phyloP scores from a whole-genome alignment of 2,113 vertebrate species.

The Eublepharis macularius region DNA sequence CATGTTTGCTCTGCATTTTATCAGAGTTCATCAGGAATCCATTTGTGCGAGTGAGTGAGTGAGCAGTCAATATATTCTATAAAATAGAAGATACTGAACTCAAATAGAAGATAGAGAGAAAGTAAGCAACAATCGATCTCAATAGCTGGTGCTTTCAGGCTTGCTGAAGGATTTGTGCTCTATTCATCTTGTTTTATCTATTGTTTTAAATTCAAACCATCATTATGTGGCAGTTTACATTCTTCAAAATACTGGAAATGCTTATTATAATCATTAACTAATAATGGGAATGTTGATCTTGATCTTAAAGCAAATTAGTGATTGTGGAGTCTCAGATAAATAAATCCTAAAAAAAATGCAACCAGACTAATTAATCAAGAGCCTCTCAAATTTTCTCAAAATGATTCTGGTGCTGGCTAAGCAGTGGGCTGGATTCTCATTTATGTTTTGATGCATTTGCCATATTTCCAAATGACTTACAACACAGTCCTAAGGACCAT shows the following conservation, averaged over 20 bases:
- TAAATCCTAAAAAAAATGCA: background rate
- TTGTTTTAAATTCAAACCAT: background rate
- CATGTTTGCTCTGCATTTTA: background rate
- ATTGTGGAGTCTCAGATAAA: background rate
- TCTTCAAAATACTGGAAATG: background rate
- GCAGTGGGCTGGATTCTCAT: background rate
- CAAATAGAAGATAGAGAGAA: background rate
- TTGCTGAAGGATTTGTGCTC: constrained; percentile 1
- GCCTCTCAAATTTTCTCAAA: background rate
- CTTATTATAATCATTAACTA: background rate
- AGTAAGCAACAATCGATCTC: constrained; percentile 15
- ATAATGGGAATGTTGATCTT: constrained; percentile 28
- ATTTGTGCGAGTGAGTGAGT: constrained; percentile 27
- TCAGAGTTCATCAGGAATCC: constrained; percentile 12
- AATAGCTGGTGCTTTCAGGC: background rate
- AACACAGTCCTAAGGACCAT: too few relatives aligned
- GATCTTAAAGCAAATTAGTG: background rate
- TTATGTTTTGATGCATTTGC: background rate
- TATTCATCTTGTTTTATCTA: constrained; percentile 22
- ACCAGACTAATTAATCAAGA: background rate
- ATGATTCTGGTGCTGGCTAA: background rate
- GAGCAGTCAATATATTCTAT: background rate
- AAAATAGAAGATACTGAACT: background rate
- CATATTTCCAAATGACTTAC: background rate
- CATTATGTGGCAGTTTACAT: background rate